Evolutionary conservation across 2,113 vertebrate species (phyloP).

Genomic region (Eclectus roratus): DNA sequence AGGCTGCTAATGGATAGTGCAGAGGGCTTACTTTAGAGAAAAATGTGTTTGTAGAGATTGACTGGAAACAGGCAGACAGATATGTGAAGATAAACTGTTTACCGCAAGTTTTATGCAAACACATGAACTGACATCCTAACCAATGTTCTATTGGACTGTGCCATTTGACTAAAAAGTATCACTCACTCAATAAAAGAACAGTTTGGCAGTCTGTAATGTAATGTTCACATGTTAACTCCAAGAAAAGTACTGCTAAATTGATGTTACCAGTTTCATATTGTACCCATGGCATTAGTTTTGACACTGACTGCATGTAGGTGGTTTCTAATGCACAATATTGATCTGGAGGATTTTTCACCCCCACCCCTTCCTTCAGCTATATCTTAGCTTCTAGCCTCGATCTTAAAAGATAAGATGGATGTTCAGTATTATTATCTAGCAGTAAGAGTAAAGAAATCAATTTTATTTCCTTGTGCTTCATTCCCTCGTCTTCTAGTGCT

Average conservation of each 20-base stretch:
- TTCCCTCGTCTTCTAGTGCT: neutral
- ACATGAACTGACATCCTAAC: neutral
- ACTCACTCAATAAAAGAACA: neutral
- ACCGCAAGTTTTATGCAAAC: neutral
- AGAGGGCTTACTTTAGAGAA: neutral
- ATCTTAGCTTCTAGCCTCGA: slow-evolving; percentile 60
- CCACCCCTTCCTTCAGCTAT: neutral
- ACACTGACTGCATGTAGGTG: slow-evolving; percentile 21
- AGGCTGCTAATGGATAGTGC: neutral
- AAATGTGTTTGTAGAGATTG: neutral
- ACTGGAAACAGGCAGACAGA: neutral
- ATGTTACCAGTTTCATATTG: neutral
- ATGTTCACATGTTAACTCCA: neutral
- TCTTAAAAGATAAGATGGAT: slow-evolving; percentile 73
- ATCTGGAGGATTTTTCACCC: slow-evolving; percentile 7
- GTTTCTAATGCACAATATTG: slow-evolving; percentile 65
- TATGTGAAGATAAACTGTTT: neutral
- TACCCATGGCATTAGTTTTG: slow-evolving; percentile 21
- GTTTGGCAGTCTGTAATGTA: neutral
- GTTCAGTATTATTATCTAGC: slow-evolving; percentile 59
- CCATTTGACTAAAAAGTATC: neutral
- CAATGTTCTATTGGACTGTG: neutral
- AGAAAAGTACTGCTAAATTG: slow-evolving; percentile 9
- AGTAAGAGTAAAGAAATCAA: slow-evolving; percentile 67
- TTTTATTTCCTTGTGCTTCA: slow-evolving; percentile 55